Evolutionary conservation across 1,140 invertebrate genomes (phyloP).

Genomic region (Diorhabda sublineata): DNA sequence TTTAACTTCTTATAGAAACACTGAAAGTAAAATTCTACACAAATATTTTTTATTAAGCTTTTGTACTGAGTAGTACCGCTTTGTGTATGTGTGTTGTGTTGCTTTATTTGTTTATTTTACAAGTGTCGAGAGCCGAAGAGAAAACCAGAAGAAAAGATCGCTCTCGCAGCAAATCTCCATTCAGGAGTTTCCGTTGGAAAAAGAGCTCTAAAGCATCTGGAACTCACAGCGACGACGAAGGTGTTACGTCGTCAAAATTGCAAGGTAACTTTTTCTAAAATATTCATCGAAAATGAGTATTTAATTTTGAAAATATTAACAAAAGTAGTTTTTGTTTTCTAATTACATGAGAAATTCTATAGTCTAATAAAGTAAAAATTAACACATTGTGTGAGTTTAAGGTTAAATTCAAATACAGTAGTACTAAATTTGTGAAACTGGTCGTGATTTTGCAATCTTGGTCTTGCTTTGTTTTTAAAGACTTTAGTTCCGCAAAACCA

Average conservation of each 20-base stretch:
- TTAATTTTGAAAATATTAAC: too few relatives aligned
- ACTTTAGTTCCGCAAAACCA: too few relatives aligned
- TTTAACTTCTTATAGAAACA: too few relatives aligned
- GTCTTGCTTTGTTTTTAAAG: too few relatives aligned
- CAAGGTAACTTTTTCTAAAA: slow-evolving; percentile 31
- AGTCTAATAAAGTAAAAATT: too few relatives aligned
- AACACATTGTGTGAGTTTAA: too few relatives aligned
- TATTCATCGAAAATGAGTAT: neutral
- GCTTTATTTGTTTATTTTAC: slow-evolving; percentile 41
- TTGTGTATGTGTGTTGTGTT: slow-evolving; percentile 26
- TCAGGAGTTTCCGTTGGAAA: slow-evolving; percentile 87
- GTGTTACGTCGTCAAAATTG: slow-evolving; percentile 23
- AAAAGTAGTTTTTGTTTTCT: too few relatives aligned
- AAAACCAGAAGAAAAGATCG: slow-evolving; percentile 63
- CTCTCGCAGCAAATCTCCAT: slow-evolving; percentile 84
- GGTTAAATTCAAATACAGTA: too few relatives aligned
- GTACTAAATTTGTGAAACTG: too few relatives aligned
- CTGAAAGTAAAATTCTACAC: neutral
- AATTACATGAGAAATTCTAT: too few relatives aligned
- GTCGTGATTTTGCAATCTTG: too few relatives aligned
- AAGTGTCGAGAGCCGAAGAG: slow-evolving; percentile 44
- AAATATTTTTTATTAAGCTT: neutral
- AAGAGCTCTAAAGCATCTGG: slow-evolving; percentile 58
- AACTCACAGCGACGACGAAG: slow-evolving; percentile 75
- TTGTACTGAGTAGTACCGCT: slow-evolving; percentile 22